Percentiles rank a stretch among this genome's conserved stretches.
Evolutionary conservation across 2,797 vertebrate genomes (phyloP).

Genomic region (Clarias platycephalus): DNA sequence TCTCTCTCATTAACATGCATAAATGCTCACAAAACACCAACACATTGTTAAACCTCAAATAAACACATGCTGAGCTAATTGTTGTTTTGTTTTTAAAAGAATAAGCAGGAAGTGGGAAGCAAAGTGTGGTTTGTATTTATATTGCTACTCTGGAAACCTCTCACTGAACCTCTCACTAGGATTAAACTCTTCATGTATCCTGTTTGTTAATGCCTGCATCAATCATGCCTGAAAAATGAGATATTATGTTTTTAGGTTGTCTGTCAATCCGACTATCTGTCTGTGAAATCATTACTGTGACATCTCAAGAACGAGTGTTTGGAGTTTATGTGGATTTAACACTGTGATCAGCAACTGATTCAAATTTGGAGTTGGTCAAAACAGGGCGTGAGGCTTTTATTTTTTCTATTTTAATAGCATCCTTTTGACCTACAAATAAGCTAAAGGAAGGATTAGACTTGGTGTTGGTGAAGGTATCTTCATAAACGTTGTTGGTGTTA

Average conservation of each 20-base stretch:
- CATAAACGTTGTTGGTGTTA: background rate
- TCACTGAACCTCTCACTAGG: background rate
- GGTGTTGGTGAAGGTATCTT: background rate
- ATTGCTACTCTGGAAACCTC: background rate
- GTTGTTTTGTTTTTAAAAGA: constrained; percentile 1
- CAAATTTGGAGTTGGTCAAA: background rate
- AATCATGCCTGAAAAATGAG: background rate
- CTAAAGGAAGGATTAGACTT: background rate
- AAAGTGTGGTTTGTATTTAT: background rate
- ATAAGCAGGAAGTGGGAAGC: constrained; percentile 5
- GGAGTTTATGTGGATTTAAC: background rate
- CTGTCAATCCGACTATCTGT: background rate
- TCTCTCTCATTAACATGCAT: background rate
- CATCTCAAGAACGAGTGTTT: background rate
- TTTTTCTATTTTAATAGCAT: background rate
- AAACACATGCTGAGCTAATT: constrained; percentile 15
- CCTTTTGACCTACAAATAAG: background rate
- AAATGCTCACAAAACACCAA: background rate
- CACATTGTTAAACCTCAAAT: constrained; percentile 18
- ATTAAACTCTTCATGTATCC: background rate
- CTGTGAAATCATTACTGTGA: background rate
- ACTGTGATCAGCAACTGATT: background rate
- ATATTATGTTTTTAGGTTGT: background rate
- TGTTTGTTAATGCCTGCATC: background rate
- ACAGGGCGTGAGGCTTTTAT: background rate